Base-by-base conservation (phyloP, 92 coral and sea anemone species). In the Metridium senile region DNA sequence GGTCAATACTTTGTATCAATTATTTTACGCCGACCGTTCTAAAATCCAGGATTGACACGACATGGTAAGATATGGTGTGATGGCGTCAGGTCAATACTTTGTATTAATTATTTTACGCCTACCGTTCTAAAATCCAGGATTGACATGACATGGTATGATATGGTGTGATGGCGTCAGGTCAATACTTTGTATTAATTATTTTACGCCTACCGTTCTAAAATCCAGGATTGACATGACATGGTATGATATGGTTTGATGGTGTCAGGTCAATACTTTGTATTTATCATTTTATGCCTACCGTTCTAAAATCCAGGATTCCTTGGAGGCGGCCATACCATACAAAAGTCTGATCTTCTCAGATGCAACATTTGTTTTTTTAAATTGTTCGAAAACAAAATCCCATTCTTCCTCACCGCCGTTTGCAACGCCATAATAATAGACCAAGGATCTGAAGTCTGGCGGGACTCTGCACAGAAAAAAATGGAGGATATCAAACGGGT, bases 41-140 rank as follows among this genome's bases (percentile, higher is more conserved):
- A 90, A 13, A 25, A 90, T 70, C 96, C 96, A 90, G 0, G 92
- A 83, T 68, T n/a, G n/a, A n/a, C n/a, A n/a, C n/a, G n/a, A n/a
- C n/a, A n/a, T n/a, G n/a, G n/a, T n/a, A n/a, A n/a, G n/a, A n/a
- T n/a, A n/a, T n/a, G n/a, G n/a, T n/a, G n/a, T n/a, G n/a, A n/a
- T n/a, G n/a, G n/a, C n/a, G n/a, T n/a, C n/a, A n/a, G n/a, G n/a
- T n/a, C n/a, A n/a, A n/a, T n/a, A n/a, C n/a, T n/a, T n/a, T n/a
- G n/a, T n/a, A n/a, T n/a, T n/a, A n/a, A n/a, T 43, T 16, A 39
- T 0, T n/a, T 26, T 1, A 21, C 28, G n/a, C 68, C 58, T 21
- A 90, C 96, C 96, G 80, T 81, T 81, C 82, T 26, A 90, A 13
- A 25, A 90, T 70, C 96, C 96, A 90, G 0, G 92, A 83, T 68